A percentile compares a stretch with the other conserved stretches of the same genome.
Evolutionary conservation across 2,113 vertebrate genomes (phyloP).

Genomic region (Sterrhoptilus dennistouni): DNA sequence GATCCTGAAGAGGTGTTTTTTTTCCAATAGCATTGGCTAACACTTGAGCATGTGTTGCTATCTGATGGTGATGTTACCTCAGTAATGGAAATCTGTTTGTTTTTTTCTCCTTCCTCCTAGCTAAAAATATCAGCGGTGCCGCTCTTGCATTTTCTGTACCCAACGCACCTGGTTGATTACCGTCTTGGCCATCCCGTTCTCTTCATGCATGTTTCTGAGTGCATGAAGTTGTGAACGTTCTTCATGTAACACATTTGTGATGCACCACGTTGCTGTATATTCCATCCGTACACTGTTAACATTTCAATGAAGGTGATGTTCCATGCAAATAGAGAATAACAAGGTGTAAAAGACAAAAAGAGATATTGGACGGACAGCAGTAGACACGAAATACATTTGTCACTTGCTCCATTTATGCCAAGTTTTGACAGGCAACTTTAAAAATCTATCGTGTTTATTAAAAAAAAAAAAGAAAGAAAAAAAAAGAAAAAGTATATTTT

Average conservation of each 20-base stretch:
- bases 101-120: conserved; percentile 64
- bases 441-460: conserved; percentile 43
- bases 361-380: conserved; percentile 6
- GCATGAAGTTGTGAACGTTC: conserved; percentile 81
- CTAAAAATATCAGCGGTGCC: conserved; percentile 73
- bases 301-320: conserved; percentile 62
- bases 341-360: conserved; percentile 1
- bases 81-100: conserved; percentile 43
- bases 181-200: conserved; percentile 68
- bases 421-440: conserved; percentile 62
- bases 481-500: not conserved
- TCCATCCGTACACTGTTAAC: conserved; percentile 74
- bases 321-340: conserved; percentile 52
- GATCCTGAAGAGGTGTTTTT: not conserved
- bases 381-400: conserved; percentile 39
- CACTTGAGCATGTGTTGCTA: conserved; percentile 26
- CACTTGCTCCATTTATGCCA: conserved; percentile 71
- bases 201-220: conserved; percentile 82
- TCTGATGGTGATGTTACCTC: not conserved
- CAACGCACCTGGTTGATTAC: conserved; percentile 72
- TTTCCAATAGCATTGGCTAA: not conserved
- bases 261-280: conserved; percentile 69
- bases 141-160: conserved; percentile 66
- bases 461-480: not conserved
- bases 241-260: conserved; percentile 71